A percentile compares a stretch with the other conserved stretches of the same genome.
phyloP scores from a whole-genome alignment of 2,888 invertebrate species.

The Luperina nickerlii region DNA sequence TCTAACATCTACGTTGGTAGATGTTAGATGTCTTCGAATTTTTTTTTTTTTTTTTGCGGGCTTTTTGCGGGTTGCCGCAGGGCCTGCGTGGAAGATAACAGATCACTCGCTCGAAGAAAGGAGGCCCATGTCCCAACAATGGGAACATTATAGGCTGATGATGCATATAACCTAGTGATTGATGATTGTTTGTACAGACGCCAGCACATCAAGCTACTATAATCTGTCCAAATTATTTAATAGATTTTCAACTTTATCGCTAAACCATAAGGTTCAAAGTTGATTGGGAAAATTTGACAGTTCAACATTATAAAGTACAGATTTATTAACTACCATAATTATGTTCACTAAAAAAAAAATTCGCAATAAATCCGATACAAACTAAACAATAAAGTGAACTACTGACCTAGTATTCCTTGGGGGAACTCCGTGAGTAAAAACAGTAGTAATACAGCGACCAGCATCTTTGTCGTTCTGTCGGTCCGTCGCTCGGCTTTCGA shows the following conservation, averaged over 20 bases:
- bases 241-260: no score
- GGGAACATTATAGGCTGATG: no score
- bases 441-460: constrained; percentile 95
- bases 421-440: constrained; percentile 98
- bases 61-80: no score
- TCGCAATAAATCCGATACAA: background rate
- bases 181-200: constrained; percentile 10
- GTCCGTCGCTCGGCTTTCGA: constrained; percentile 85
- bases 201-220: background rate
- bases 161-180: constrained; percentile 14
- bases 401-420: constrained; percentile 93
- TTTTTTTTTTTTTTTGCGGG: no score
- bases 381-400: constrained; percentile 8
- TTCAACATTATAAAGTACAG: constrained; percentile 25
- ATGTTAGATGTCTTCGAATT: no score
- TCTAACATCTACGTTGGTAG: background rate
- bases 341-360: constrained; percentile 21
- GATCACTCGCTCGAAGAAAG: no score
- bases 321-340: constrained; percentile 36
- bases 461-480: constrained; percentile 97
- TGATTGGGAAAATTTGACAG: no score
- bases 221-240: no score
- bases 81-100: background rate
- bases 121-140: background rate
- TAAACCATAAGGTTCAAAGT: no score